Conservation (phyloP, 2,888 invertebrate species). For the Molorchus minor region DNA sequence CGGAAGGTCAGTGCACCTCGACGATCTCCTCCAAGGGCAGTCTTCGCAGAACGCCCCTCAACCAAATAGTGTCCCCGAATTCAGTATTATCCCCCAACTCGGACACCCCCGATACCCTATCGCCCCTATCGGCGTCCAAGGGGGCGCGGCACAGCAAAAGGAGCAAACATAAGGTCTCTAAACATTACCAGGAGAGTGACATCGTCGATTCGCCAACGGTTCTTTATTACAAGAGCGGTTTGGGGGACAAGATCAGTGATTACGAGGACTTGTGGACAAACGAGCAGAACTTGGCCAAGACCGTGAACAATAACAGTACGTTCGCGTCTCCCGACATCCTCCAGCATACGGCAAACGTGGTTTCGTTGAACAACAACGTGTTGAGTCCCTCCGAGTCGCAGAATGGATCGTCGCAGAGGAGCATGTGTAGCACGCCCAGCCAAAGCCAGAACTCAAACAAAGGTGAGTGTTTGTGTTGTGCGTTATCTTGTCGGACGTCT, state of each 20-base stretch:
- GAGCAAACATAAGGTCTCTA: slow-evolving; percentile 72
- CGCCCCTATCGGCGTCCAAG: slow-evolving; percentile 64
- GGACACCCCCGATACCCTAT: slow-evolving; percentile 62
- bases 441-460: slow-evolving; percentile 50
- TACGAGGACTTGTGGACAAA: slow-evolving; percentile 91
- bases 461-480: slow-evolving; percentile 27
- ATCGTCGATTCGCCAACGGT: slow-evolving; percentile 83
- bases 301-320: slow-evolving; percentile 41
- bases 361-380: slow-evolving; percentile 67
- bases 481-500: background rate
- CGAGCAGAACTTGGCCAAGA: slow-evolving; percentile 64
- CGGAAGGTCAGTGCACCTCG: slow-evolving; percentile 73
- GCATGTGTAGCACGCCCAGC: slow-evolving; percentile 54
- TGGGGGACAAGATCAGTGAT: slow-evolving; percentile 92
- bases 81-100: slow-evolving; percentile 62
- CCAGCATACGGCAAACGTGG: slow-evolving; percentile 65
- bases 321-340: slow-evolving; percentile 58
- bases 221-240: slow-evolving; percentile 85
- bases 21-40: slow-evolving; percentile 76
- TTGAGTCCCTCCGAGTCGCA: slow-evolving; percentile 60
- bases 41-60: slow-evolving; percentile 68
- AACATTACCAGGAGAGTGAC: slow-evolving; percentile 81
- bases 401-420: slow-evolving; percentile 46
- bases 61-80: slow-evolving; percentile 55
- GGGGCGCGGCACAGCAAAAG: slow-evolving; percentile 62